phyloP scores from a whole-genome alignment of 2,797 vertebrate species.

The Anolis apletophallus region DNA sequence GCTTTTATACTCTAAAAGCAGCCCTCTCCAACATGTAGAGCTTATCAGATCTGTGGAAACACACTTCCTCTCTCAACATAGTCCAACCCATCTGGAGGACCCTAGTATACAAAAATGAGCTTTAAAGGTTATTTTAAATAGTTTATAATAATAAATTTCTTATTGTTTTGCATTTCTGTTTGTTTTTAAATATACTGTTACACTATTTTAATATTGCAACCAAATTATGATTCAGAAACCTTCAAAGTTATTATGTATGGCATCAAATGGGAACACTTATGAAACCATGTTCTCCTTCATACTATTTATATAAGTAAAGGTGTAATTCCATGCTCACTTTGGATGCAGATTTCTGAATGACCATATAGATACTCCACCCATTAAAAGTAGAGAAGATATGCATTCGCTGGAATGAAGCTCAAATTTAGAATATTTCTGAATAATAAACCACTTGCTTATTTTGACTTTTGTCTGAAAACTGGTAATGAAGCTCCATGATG shows the following conservation, averaged over 20 bases:
- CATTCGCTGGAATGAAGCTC: constrained; percentile 56
- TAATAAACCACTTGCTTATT: constrained; percentile 42
- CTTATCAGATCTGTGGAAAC: no score
- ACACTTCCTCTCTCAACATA: background rate
- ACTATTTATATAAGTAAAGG: background rate
- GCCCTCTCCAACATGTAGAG: no score
- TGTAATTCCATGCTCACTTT: background rate
- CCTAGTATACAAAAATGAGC: background rate
- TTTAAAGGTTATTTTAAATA: background rate
- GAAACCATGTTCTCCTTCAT: background rate
- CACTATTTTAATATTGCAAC: no score
- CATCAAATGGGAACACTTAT: background rate
- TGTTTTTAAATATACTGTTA: background rate
- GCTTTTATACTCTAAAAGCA: no score
- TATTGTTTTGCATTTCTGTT: background rate
- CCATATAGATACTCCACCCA: background rate
- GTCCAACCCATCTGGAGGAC: background rate
- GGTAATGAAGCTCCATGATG: constrained; percentile 70
- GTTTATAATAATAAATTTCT: background rate
- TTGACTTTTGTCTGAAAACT: constrained; percentile 62
- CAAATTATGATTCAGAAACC: background rate
- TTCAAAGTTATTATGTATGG: background rate
- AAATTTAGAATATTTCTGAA: constrained; percentile 34
- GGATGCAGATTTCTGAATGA: background rate
- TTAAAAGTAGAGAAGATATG: constrained; percentile 56